phyloP scores from a whole-genome alignment of 2,797 vertebrate species.

The Prunella strophiata region DNA sequence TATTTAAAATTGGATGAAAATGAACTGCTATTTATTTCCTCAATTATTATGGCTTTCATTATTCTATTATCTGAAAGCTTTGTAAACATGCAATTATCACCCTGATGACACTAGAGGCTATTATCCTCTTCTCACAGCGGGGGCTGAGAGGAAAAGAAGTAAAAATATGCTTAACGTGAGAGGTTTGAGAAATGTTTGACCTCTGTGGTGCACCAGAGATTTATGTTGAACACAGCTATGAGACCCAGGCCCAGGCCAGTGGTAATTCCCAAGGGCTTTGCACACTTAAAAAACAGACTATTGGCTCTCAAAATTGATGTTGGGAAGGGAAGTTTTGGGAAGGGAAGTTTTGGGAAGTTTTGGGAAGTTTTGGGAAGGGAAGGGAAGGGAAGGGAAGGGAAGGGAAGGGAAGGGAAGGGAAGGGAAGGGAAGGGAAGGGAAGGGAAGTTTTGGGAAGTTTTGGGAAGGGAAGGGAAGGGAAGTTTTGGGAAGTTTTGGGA shows the following conservation, averaged over 20 bases:
- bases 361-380: too few relatives aligned
- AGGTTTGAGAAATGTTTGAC: neutral
- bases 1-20: slow-evolving; percentile 13
- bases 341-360: too few relatives aligned
- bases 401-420: neutral
- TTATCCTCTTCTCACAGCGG: neutral
- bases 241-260: neutral
- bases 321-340: too few relatives aligned
- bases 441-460: neutral
- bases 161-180: neutral
- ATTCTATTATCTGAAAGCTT: slow-evolving; percentile 1
- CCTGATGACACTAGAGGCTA: neutral
- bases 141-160: neutral
- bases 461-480: neutral
- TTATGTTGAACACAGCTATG: neutral
- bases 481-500: too few relatives aligned
- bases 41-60: neutral
- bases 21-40: neutral
- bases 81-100: neutral
- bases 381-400: too few relatives aligned
- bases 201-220: neutral
- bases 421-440: too few relatives aligned
- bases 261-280: neutral
- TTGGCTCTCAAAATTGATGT: neutral
- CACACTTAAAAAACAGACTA: neutral